Conservation (phyloP, 2,888 invertebrate species). For the Mellilla xanthometata region DNA sequence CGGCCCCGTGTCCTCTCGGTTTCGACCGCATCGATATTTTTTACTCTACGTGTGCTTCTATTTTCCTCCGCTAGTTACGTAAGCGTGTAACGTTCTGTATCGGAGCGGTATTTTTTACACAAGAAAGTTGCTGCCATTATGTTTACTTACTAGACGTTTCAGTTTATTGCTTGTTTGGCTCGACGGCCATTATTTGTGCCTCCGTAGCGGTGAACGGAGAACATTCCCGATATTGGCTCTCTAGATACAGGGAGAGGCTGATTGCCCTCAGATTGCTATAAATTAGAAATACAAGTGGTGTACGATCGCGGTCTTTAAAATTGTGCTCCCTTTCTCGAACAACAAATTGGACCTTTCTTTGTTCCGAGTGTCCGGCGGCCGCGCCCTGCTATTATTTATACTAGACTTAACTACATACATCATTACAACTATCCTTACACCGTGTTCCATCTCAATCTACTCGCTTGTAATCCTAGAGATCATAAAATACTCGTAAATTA, state of each 20-base stretch:
- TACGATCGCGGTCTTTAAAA: conserved; percentile 73
- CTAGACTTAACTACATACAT: no score
- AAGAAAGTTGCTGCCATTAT: conserved; percentile 38
- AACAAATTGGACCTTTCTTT: conserved; percentile 78
- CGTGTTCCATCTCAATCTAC: no score
- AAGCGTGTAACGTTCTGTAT: conserved; percentile 10
- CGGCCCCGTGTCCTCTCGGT: conserved; percentile 53
- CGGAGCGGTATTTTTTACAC: conserved; percentile 30
- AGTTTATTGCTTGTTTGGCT: conserved; percentile 40
- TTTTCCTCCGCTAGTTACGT: conserved; percentile 22
- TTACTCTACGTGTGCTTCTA: conserved; percentile 20
- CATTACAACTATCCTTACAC: neutral
- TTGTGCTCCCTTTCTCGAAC: conserved; percentile 77
- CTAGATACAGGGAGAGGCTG: conserved; percentile 67
- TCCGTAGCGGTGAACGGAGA: conserved; percentile 63
- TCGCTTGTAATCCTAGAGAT: no score
- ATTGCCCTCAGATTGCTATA: conserved; percentile 77
- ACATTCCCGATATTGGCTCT: conserved; percentile 68
- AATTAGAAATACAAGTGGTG: conserved; percentile 74
- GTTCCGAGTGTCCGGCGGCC: conserved; percentile 52
- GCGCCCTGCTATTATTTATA: conserved; percentile 45
- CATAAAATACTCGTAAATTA: neutral
- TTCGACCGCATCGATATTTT: conserved; percentile 41
- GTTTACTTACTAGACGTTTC: conserved; percentile 41
- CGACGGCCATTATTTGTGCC: conserved; percentile 49